Base-by-base conservation (phyloP, 2,113 vertebrate species). In the Microcebus ravelobensis region DNA sequence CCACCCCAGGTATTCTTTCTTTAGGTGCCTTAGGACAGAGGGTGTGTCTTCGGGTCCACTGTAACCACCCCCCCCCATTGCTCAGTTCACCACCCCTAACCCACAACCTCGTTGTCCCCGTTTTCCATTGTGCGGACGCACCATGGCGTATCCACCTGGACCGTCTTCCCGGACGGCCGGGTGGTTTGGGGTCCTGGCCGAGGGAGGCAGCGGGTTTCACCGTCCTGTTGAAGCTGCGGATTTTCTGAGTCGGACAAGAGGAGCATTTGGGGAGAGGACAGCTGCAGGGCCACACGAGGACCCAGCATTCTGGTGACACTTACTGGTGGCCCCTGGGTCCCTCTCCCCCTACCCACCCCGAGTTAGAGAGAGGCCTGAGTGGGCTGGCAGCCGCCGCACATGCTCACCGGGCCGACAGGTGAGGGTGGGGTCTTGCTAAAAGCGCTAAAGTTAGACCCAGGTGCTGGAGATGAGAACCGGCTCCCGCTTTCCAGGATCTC, bases 351-450 rank as follows among this genome's bases (percentile, higher is more conserved):
- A 0, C 42, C 42, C 42, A 45, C 42, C 42, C 65, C 4, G n/a
- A 65, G 14, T 18, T 12, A 67, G 45, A 39, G 70, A 71, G 74
- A 79, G 82, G 8, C 6, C 17, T 36, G 50, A 36, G 29, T 59
- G 14, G 42, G 15, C 52, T 7, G 1, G 20, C n/a, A 61, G 50
- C 48, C 14, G 6, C 0, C 17, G 8, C 20, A 0, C 8, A 67
- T 27, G 50, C 11, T 17, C 11, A 45, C 29, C 23, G 48, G 48
- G 1, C 0, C 2, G 21, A 23, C 36, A 50, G 9, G 63, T 18
- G 73, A 50, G 14, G 7, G 45, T 11, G 1, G 15, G 8, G 9
- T 27, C 3, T 0, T 3, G 5, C 0, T 0, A 42, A 2, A 31
- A 42, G 39, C 39, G 39, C 39, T 42, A 42, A 42, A 11, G 4